Evolutionary conservation across 1,140 invertebrate genomes (phyloP), one percentile per base, ranked within the genome.

Genomic region (Papilio polyxenes): DNA sequence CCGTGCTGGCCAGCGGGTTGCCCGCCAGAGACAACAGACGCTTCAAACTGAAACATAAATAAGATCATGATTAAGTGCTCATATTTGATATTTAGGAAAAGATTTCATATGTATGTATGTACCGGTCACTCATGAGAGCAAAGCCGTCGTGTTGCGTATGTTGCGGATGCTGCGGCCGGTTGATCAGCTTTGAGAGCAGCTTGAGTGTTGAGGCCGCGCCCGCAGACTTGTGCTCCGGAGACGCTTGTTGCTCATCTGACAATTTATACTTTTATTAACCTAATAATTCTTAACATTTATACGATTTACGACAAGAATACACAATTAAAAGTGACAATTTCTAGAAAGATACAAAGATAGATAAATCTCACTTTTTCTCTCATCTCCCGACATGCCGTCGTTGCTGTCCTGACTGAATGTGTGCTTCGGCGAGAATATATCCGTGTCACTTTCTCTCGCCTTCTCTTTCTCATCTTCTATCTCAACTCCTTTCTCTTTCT

Each of bases 1-100:
- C 75, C 5, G 83, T 65, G 59, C 59, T 72, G 75, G 87, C 86
- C 81, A 89, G 86, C 13, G 87, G 65, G 85, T 93, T 93, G 31
- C 91, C 92, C 7, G 96, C 96, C 82, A 97, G 89, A 1, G 96
- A 96, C 13, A 97, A 88, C 81, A 97, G 89, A 53, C 96, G 96
- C 89, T 95, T 95, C 49, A 97, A 86, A 31, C 92, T 92, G 82
- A 3, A 83, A 83, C 40, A 4, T 44, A 44, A 44, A 6, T 44
- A 44, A 44, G 1, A 44, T 44, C 40, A 3, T 44, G 40, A 44
- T 44, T 4, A 44, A 44, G 40, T 44, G 40, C 3, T 44, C 4
- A 44, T 31, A 2, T 44, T 44, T 44, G 1, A 7, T 44, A 44
- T 44, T 44, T 2, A 44, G 4, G 3, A 44, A 53, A 17, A 53